These are phyloP conservation scores for Bacillus rossius DNA, from an alignment of 1,140 invertebrate genomes.

Conservation along the genomic window DNA sequence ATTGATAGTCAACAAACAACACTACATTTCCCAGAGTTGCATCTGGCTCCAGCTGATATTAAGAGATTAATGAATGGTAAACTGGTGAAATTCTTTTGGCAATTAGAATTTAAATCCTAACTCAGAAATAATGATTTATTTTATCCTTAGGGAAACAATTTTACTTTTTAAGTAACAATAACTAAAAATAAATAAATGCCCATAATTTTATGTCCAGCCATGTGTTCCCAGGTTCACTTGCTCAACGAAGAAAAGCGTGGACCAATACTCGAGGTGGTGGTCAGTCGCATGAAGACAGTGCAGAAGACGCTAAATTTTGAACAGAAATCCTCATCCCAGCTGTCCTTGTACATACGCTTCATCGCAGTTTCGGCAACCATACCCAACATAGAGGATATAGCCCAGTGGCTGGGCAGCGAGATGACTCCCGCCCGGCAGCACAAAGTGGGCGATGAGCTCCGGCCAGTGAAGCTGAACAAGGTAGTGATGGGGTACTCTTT, in stretches of 20 bases:
- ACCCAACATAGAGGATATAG: slow-evolving; percentile 70
- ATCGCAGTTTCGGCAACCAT: slow-evolving; percentile 75
- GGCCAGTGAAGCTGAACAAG: slow-evolving; percentile 66
- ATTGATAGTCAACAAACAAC: too few relatives aligned
- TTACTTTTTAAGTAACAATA: background rate
- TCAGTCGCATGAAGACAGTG: slow-evolving; percentile 65
- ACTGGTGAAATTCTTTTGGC: too few relatives aligned
- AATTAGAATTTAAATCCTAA: background rate
- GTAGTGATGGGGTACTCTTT: slow-evolving; percentile 62
- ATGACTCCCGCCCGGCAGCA: slow-evolving; percentile 19
- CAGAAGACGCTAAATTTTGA: background rate
- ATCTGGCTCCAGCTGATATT: too few relatives aligned
- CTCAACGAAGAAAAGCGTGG: slow-evolving; percentile 64
- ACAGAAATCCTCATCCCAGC: background rate
- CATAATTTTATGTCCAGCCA: background rate
- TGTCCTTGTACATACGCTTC: slow-evolving; percentile 48
- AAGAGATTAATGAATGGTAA: too few relatives aligned
- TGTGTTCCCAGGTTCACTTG: slow-evolving; percentile 51
- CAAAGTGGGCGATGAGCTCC: slow-evolving; percentile 50
- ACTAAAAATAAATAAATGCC: too few relatives aligned
- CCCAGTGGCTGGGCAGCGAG: slow-evolving; percentile 56
- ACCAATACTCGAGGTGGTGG: slow-evolving; percentile 70
- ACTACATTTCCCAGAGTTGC: too few relatives aligned
- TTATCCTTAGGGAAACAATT: background rate
- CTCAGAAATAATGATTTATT: background rate